Evolutionary conservation across 1,140 invertebrate genomes (phyloP).

Genomic region (Leptinotarsa undecemlineata): DNA sequence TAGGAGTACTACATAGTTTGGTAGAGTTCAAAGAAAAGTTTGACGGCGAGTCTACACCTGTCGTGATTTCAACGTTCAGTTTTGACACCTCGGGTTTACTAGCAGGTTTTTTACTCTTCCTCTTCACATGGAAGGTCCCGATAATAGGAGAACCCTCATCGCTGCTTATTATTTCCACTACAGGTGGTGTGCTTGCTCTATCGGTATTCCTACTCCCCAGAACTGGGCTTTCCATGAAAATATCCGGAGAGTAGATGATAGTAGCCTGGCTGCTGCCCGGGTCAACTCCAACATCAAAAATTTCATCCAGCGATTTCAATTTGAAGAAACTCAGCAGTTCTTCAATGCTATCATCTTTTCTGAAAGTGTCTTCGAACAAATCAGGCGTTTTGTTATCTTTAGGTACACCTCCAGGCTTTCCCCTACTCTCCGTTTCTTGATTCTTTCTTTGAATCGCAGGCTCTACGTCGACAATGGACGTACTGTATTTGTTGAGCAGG

Average conservation of each 20-base stretch:
- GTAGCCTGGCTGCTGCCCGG: slow-evolving; percentile 34
- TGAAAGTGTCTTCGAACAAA: background rate
- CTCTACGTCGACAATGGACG: slow-evolving; percentile 5
- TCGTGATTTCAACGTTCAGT: background rate
- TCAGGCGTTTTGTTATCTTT: background rate
- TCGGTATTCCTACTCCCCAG: background rate
- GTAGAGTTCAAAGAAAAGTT: slow-evolving; percentile 12
- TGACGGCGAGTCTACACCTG: background rate
- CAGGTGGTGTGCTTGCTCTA: background rate
- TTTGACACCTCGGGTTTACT: background rate
- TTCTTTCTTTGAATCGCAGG: background rate
- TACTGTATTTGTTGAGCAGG: slow-evolving; percentile 33
- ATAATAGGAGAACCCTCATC: slow-evolving; percentile 17
- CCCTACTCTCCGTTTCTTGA: background rate
- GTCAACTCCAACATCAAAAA: background rate
- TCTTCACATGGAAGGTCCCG: background rate
- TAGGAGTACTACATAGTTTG: slow-evolving; percentile 15
- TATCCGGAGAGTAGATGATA: slow-evolving; percentile 36
- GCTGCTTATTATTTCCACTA: background rate
- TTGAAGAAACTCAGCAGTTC: slow-evolving; percentile 20
- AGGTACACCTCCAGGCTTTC: background rate
- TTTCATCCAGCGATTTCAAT: slow-evolving; percentile 21
- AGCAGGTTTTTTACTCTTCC: background rate
- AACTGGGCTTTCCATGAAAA: slow-evolving; percentile 1
- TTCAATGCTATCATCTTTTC: background rate